Evolutionary conservation across 2,888 invertebrate genomes (phyloP).

Genomic region (Oscheius sp.): DNA sequence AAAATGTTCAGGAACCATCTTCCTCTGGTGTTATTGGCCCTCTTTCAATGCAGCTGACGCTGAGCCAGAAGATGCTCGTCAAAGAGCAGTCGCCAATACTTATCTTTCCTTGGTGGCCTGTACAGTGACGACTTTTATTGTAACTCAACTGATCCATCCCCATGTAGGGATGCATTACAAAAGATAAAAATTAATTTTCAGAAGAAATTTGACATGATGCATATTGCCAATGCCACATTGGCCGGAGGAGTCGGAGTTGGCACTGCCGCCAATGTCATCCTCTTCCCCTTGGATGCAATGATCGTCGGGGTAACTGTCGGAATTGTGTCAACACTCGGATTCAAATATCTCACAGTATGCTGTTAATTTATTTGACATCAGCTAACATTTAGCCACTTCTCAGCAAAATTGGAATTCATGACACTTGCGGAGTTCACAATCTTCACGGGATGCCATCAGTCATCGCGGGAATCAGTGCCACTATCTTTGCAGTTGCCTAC

Average conservation of each 20-base stretch:
- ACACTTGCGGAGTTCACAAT: constrained; percentile 60
- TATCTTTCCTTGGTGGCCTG: constrained; percentile 85
- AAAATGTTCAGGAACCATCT: constrained; percentile 82
- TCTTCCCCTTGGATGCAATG: constrained; percentile 68
- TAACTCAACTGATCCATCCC: constrained; percentile 82
- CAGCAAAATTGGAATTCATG: constrained; percentile 80
- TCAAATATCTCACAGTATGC: constrained; percentile 51
- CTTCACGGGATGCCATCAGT: constrained; percentile 62
- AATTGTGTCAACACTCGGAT: constrained; percentile 63
- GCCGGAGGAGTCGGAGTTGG: constrained; percentile 69
- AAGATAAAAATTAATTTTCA: constrained; percentile 1
- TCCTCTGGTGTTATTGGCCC: constrained; percentile 96
- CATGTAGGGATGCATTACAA: constrained; percentile 37
- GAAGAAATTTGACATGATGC: constrained; percentile 71
- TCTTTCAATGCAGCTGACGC: constrained; percentile 86
- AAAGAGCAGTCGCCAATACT: constrained; percentile 87
- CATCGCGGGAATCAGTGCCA: constrained; percentile 41
- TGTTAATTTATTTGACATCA: neutral
- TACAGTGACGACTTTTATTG: constrained; percentile 85
- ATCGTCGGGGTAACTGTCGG: constrained; percentile 68
- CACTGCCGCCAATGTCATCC: constrained; percentile 74
- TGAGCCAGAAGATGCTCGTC: constrained; percentile 50
- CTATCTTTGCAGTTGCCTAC: constrained; percentile 40
- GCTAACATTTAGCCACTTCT: constrained; percentile 79
- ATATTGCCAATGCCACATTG: constrained; percentile 75